Percentiles rank a stretch among this genome's conserved stretches.
These are phyloP conservation scores for Drosophila bipectinata DNA, from an alignment of 1,140 invertebrate genomes.

Conservation along the genomic window DNA sequence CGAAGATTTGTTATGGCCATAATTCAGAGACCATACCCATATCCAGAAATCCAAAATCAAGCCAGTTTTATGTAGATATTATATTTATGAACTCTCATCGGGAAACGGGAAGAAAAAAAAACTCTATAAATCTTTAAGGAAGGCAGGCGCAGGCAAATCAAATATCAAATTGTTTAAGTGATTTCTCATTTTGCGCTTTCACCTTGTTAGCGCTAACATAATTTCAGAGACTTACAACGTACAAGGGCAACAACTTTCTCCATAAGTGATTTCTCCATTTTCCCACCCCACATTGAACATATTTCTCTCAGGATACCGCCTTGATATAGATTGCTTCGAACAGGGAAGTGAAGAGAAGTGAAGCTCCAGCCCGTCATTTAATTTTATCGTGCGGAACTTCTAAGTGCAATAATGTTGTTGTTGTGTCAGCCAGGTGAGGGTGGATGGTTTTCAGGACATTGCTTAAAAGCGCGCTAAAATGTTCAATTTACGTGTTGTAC, in stretches of 20 bases:
- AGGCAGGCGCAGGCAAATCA: slow-evolving; percentile 57
- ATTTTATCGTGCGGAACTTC: slow-evolving; percentile 80
- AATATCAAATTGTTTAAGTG: slow-evolving; percentile 81
- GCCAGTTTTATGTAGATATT: slow-evolving; percentile 56
- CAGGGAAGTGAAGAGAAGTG: slow-evolving; percentile 20
- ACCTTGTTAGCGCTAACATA: slow-evolving; percentile 79
- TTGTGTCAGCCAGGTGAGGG: slow-evolving; percentile 47
- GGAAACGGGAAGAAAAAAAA: neutral
- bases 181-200: slow-evolving; percentile 80
- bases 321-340: slow-evolving; percentile 74
- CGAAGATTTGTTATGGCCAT: slow-evolving; percentile 77
- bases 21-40: slow-evolving; percentile 35
- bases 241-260: slow-evolving; percentile 49
- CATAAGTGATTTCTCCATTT: slow-evolving; percentile 71
- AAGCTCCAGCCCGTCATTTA: slow-evolving; percentile 70
- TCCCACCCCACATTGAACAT: neutral
- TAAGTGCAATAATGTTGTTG: slow-evolving; percentile 70
- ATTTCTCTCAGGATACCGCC: slow-evolving; percentile 29
- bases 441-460: slow-evolving; percentile 32
- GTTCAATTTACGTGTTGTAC: slow-evolving; percentile 75
- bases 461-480: slow-evolving; percentile 81
- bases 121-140: slow-evolving; percentile 74
- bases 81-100: slow-evolving; percentile 65
- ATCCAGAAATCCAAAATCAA: slow-evolving; percentile 57
- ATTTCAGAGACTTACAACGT: slow-evolving; percentile 47